phyloP scores from a whole-genome alignment of 2,888 invertebrate species.

The Cheilosia pagana region DNA sequence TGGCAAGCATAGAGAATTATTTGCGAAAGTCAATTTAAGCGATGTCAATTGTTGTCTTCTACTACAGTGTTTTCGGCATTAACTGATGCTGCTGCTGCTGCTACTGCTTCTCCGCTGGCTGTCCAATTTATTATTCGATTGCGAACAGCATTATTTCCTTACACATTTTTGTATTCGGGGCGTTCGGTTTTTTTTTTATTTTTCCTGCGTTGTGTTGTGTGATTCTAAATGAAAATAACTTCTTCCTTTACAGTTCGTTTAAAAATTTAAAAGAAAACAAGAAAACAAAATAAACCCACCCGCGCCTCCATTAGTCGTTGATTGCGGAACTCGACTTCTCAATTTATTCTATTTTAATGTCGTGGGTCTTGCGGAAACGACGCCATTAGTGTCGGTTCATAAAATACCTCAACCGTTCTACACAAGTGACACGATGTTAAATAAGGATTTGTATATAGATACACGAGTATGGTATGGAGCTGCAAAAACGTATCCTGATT shows the following conservation, averaged over 20 bases:
- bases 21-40: constrained; percentile 73
- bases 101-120: constrained; percentile 10
- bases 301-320: constrained; percentile 30
- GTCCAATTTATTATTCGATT: constrained; percentile 72
- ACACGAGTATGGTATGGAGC: constrained; percentile 11
- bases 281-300: constrained; percentile 1
- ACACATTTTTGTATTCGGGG: neutral
- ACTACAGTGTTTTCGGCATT: constrained; percentile 43
- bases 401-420: constrained; percentile 58
- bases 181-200: neutral
- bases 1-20: constrained; percentile 56
- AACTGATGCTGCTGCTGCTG: constrained; percentile 44
- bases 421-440: constrained; percentile 61
- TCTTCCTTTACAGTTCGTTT: constrained; percentile 67
- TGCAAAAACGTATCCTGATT: constrained; percentile 42
- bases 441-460: constrained; percentile 60
- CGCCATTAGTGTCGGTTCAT: constrained; percentile 71
- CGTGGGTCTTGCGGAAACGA: constrained; percentile 36
- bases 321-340: constrained; percentile 55
- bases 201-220: neutral
- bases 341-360: constrained; percentile 58
- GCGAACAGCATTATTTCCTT: constrained; percentile 56
- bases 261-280: constrained; percentile 52
- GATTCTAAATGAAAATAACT: constrained; percentile 56
- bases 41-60: constrained; percentile 67